Conservation (phyloP, 1,140 invertebrate genomes). For the Papilio machaon region DNA sequence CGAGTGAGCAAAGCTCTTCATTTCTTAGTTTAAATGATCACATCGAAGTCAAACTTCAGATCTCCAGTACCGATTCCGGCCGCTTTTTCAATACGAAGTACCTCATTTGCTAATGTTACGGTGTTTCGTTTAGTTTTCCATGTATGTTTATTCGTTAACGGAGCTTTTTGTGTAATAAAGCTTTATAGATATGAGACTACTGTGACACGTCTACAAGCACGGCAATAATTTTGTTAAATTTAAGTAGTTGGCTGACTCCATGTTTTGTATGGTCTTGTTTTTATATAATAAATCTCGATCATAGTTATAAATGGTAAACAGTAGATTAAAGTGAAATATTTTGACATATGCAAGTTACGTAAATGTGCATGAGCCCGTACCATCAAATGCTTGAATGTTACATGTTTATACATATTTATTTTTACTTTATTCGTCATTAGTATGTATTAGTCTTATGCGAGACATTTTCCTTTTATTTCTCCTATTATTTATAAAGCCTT, state of each 20-base stretch:
- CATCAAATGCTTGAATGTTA: not conserved
- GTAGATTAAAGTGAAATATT: not conserved
- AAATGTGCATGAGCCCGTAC: not conserved
- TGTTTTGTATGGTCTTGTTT: not conserved
- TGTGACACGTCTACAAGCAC: conserved; percentile 3
- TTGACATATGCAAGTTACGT: not conserved
- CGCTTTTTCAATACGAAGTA: not conserved
- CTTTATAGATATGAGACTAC: not conserved
- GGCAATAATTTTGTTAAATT: not conserved
- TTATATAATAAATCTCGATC: not conserved
- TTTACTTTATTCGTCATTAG: too few species aligned
- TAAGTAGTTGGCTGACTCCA: not conserved
- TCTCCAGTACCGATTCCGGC: not conserved
- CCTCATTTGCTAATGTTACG: not conserved
- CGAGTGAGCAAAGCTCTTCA: not conserved
- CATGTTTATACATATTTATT: not conserved
- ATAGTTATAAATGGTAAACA: not conserved
- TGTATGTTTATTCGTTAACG: not conserved
- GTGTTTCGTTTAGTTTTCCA: conserved; percentile 2
- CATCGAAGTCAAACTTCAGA: not conserved
- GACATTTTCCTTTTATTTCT: not conserved
- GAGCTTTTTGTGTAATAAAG: conserved; percentile 3
- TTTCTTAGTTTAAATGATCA: not conserved
- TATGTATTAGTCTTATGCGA: not conserved
- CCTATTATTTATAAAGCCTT: not conserved